Evolutionary conservation across 2,888 invertebrate species (phyloP).

Genomic region (Xanthorhoe spadicearia): DNA sequence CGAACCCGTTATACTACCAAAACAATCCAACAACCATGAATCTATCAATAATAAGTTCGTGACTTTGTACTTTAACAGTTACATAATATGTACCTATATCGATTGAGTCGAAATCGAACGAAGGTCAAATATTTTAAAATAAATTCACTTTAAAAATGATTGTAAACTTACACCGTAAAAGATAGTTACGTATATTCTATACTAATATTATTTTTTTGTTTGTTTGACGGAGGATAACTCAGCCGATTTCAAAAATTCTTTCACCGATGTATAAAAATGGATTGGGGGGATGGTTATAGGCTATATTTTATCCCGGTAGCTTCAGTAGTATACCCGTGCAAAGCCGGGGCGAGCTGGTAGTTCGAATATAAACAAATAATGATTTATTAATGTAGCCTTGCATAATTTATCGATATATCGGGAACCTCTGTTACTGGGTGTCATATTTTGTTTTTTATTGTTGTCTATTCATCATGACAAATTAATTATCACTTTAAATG

Average conservation of each 20-base stretch:
- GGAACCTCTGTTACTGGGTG: neutral
- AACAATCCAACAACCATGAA: conserved; percentile 6
- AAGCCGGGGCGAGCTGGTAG: no score
- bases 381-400: neutral
- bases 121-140: conserved; percentile 46
- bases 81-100: conserved; percentile 17
- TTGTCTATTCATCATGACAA: no score
- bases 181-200: no score
- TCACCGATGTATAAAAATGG: no score
- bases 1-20: neutral
- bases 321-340: no score
- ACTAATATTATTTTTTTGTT: no score
- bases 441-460: no score
- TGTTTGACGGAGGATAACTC: no score
- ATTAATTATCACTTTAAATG: no score
- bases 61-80: conserved; percentile 12
- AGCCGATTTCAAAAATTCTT: no score
- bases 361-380: neutral
- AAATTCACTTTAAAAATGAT: conserved; percentile 31
- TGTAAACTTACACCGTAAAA: conserved; percentile 7
- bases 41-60: conserved; percentile 14
- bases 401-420: neutral
- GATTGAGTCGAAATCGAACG: conserved; percentile 42
- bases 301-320: no score
- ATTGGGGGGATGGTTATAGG: no score